These are phyloP conservation scores for Tipula lateralis DNA, from an alignment of 2,888 invertebrate genomes.

Conservation along the genomic window DNA sequence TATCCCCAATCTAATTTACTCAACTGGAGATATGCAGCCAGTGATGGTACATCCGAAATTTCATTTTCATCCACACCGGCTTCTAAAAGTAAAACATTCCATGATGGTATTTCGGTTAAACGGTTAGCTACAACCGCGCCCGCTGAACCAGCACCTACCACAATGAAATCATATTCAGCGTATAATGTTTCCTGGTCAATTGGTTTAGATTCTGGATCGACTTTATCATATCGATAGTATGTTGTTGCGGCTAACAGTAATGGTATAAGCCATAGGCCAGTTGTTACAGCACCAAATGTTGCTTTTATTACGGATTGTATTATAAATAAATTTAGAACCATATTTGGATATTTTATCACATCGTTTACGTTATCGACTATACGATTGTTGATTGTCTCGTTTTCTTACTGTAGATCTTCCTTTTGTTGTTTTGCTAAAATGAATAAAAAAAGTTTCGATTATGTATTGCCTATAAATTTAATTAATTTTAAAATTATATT, in stretches of 20 bases:
- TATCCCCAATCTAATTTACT: slow-evolving; percentile 86
- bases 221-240: slow-evolving; percentile 71
- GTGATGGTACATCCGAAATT: slow-evolving; percentile 79
- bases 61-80: slow-evolving; percentile 86
- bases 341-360: slow-evolving; percentile 41
- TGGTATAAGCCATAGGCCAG: slow-evolving; percentile 79
- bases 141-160: slow-evolving; percentile 83
- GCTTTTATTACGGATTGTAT: slow-evolving; percentile 71
- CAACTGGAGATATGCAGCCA: slow-evolving; percentile 80
- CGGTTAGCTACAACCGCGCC: slow-evolving; percentile 84
- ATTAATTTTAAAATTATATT: background rate
- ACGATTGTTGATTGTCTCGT: background rate
- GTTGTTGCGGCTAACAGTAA: slow-evolving; percentile 75
- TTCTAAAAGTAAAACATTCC: slow-evolving; percentile 75
- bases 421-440: background rate
- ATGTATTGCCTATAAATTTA: background rate
- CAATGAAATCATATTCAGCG: slow-evolving; percentile 77
- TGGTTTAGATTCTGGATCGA: slow-evolving; percentile 75
- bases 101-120: slow-evolving; percentile 67
- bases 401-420: background rate
- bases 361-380: background rate
- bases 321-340: slow-evolving; percentile 70
- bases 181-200: slow-evolving; percentile 62
- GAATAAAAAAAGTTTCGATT: background rate
- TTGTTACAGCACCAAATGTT: slow-evolving; percentile 68